A percentile compares a stretch with the other conserved stretches of the same genome.
Evolutionary conservation across 2,113 vertebrate genomes (phyloP).

Genomic region (Morone chrysops): DNA sequence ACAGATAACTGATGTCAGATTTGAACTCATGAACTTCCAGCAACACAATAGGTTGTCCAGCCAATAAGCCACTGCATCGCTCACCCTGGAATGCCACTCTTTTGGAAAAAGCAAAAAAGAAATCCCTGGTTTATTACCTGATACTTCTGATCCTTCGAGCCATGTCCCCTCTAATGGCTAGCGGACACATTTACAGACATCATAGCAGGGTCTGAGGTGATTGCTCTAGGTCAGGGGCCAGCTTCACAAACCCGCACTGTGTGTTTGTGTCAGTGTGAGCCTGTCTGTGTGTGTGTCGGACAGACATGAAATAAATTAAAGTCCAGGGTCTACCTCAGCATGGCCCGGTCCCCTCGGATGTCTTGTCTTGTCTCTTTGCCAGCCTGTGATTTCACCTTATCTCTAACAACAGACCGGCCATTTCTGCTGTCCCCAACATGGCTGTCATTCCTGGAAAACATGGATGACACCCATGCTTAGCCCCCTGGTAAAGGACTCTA

Average conservation of each 20-base stretch:
- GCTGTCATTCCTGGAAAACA: constrained; percentile 42
- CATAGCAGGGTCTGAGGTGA: constrained; percentile 33
- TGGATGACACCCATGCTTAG: constrained; percentile 25
- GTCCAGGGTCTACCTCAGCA: constrained; percentile 47
- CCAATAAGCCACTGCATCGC: neutral
- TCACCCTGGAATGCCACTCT: neutral
- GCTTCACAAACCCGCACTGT: constrained; percentile 21
- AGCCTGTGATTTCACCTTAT: constrained; percentile 69
- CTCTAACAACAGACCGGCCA: constrained; percentile 63
- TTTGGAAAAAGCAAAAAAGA: constrained; percentile 11
- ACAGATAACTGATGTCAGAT: neutral
- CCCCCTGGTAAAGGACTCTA: constrained; percentile 2
- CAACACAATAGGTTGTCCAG: constrained; percentile 12
- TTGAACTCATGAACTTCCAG: constrained; percentile 20
- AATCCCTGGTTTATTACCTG: constrained; percentile 37
- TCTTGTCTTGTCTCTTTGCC: constrained; percentile 54
- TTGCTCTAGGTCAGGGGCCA: constrained; percentile 46
- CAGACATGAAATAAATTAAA: constrained; percentile 55
- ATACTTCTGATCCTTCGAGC: constrained; percentile 35
- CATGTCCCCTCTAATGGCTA: constrained; percentile 19
- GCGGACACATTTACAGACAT: constrained; percentile 22
- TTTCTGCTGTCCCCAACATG: constrained; percentile 10
- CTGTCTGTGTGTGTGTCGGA: neutral
- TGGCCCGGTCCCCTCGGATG: constrained; percentile 23
- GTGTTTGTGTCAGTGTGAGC: constrained; percentile 34